Evolutionary conservation across 1,140 invertebrate species (phyloP), one percentile per base, ranked within the genome.

Genomic region (Philotrypesis tridentata): DNA sequence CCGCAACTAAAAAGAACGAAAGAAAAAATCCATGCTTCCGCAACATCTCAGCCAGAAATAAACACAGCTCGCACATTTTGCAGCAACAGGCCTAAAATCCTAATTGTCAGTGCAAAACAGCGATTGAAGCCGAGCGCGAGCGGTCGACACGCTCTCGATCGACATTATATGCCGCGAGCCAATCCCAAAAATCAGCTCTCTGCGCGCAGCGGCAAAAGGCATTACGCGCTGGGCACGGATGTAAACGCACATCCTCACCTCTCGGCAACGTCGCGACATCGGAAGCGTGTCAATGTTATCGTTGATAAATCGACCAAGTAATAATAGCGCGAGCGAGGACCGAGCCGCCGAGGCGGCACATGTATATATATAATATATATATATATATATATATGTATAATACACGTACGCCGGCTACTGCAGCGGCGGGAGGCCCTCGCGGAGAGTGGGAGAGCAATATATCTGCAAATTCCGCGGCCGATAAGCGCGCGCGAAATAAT

Each of bases 241-340:
- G 40, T 43, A 75, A 75, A 82, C 78, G 61, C 83, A 21, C 33
- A 37, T 37, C 55, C 82, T 37, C 74, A 23, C 25, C n/a, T 63
- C 78, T 82, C 78, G 79, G 83, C 85, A 80, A 33, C 21, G 40
- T 73, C 14, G n/a, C n/a, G 43, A 17, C 25, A 65, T 29, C 61
- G 77, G 85, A 82, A 29, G 65, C 84, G 82, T 86, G 86, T 87
- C 80, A 82, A 77, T 82, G 80, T 82, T 82, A 82, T 77, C 75
- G 68, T 78, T 82, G 80, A 82, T 82, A 82, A 82, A 82, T 82
- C 80, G 74, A 82, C 37, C 75, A 75, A 82, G 78, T 82, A 78
- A 82, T 82, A 78, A 82, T 77, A 77, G 29, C 43, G 37, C 70
- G 33, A 37, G 33, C 33, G 33, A 37, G 9, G 31, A 17, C 21